Conservation (phyloP, 2,113 vertebrate genomes). For the Lycaon pictus region DNA sequence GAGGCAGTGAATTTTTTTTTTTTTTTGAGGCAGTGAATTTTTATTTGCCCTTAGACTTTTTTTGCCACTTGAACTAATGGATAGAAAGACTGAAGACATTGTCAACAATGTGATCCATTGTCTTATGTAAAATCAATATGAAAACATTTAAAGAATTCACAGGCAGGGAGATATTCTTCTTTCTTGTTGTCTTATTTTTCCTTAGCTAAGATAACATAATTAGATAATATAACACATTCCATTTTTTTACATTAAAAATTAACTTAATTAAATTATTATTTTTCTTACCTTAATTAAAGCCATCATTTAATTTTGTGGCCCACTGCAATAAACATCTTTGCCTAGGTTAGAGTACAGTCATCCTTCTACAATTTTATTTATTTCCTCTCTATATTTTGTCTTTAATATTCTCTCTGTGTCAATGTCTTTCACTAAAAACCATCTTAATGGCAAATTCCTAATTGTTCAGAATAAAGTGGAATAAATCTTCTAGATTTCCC, state of each 20-base stretch:
- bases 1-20: background rate
- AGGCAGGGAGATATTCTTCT: background rate
- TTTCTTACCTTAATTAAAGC: conserved; percentile 43
- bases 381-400: background rate
- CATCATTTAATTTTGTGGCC: background rate
- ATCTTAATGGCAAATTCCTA: conserved; percentile 19
- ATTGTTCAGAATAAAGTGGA: conserved; percentile 36
- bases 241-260: background rate
- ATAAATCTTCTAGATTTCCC: conserved; percentile 36
- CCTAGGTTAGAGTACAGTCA: background rate
- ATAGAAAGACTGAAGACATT: background rate
- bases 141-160: conserved; percentile 5
- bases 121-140: background rate
- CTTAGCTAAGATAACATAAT: conserved; percentile 33
- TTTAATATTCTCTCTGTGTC: background rate
- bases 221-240: background rate
- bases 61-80: background rate
- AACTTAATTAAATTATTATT: background rate
- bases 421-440: conserved; percentile 6
- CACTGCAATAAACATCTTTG: conserved; percentile 14
- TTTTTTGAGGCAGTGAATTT: background rate
- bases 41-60: background rate
- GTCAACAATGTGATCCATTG: background rate
- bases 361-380: conserved; percentile 12
- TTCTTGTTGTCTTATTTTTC: background rate